Base-by-base conservation (phyloP, 2,797 vertebrate species). In the Pangasius larnaudii region DNA sequence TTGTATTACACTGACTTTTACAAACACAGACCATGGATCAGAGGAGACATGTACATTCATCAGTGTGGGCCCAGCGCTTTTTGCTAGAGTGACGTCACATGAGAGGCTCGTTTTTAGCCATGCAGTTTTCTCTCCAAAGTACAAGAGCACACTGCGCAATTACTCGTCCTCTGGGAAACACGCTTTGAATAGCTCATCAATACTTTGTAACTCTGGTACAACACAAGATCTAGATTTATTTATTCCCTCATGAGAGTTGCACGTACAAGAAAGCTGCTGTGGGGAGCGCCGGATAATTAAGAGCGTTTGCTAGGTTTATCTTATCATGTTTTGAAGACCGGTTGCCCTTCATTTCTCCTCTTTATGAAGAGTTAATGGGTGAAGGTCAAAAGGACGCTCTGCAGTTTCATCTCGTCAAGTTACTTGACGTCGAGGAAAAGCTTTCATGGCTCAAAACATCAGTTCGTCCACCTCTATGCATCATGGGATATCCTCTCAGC, bases 1-100 rank as follows among this genome's bases (percentile, higher is more conserved):
- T 92, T 92, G 88, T 90, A 92, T 91, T 92, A 90, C 53, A 72
- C 82, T 91, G 90, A 92, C 92, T 92, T 90, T 91, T 91, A 92
- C 90, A 93, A 92, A 92, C 93, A 91, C 80, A 10, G 89, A 71
- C 78, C 89, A 46, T 49, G 90, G 89, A 93, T 91, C 85, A 86
- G 82, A 91, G 85, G 84, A 81, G 91, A 93, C 91, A 90, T 51
- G 84, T 74, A 88, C 92, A 92, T 92, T 92, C 89, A 92, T 92
- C 92, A 93, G 89, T n/a, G 56, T 36, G 85, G 87, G 88, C 79
- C 80, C 84, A 1, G 81, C n/a, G 6, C 63, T 69, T 33, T 33
- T 51, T 33, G 8, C 42, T 67, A 33, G 71, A 46, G 84, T 90
- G 86, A 92, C 90, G 91, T 91, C 89, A 90, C 81, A 69, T 53